Conservation (phyloP, 1,140 invertebrate species). For the Magallana ariakensis region DNA sequence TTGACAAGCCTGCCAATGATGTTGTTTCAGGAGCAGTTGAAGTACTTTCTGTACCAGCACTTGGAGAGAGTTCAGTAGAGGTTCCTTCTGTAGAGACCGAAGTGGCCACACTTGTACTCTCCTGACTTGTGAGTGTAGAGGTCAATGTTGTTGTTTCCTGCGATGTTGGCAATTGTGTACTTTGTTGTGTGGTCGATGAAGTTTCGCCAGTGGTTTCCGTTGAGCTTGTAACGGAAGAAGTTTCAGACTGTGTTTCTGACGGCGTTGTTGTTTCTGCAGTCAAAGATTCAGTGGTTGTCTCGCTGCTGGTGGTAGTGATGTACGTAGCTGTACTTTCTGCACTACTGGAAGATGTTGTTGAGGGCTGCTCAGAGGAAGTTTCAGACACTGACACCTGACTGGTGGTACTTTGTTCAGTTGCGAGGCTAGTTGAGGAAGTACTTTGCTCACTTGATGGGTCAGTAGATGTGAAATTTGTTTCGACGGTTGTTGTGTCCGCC, state of each 20-base stretch:
- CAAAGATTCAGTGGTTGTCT: neutral
- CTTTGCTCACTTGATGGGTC: too few species aligned
- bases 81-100: neutral
- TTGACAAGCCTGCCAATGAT: neutral
- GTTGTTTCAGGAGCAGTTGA: neutral
- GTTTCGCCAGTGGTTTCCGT: neutral
- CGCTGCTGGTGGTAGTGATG: neutral
- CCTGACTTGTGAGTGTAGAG: neutral
- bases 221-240: neutral
- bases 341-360: neutral
- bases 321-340: neutral
- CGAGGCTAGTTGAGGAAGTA: too few species aligned
- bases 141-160: neutral
- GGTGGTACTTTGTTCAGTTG: too few species aligned
- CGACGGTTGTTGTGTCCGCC: too few species aligned
- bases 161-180: neutral
- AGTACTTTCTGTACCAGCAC: neutral
- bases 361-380: neutral
- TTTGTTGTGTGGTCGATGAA: neutral
- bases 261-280: slow-evolving; percentile 8
- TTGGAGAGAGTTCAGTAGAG: neutral
- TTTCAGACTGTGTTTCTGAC: neutral
- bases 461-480: too few species aligned
- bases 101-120: neutral
- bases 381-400: too few species aligned